Evolutionary conservation across 2,888 invertebrate genomes (phyloP), one percentile per base, ranked within the genome.

Genomic region (Coelopa pilipes): DNA sequence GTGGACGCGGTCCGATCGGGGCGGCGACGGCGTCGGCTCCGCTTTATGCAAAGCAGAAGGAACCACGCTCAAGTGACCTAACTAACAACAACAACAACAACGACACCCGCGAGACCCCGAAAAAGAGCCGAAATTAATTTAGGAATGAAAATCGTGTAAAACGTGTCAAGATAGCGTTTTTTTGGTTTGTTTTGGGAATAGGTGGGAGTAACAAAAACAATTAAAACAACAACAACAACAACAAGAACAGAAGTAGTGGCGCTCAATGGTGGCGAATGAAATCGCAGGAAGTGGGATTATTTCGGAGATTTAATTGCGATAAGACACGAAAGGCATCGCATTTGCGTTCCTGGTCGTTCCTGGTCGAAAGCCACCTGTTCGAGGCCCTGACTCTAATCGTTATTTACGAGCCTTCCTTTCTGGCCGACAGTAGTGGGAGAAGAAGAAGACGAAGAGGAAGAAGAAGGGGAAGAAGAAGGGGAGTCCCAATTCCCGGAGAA

Each of bases 51-150:
- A 34, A 60, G 34, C 63, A 47, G 60, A 66, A 67, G 75, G 75
- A 75, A 73, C 24, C 67, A 75, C 68, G 75, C 73, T 75, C 50
- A 73, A 75, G 73, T 75, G 66, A 66, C 50, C 50, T 66, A 66
- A 49, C 10, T 12, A 47, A 50, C 19, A 19, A 66, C 19, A 47
- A 66, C 17, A 19, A 66, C n/a, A 49, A 50, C 11, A 49, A 19
- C 50, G 1, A 53, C 15, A 62, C 5, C 13, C 13, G 13, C 12
- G 13, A 62, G 7, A 34, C 34, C 9, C 24, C 34, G 12, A 34
- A 34, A 34, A 62, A 34, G 34, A 62, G 13, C 21, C 17, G 21
- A 59, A 59, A 19, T 62, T 21, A 59, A 59, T 59, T 59, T 21
- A 19, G 34, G 34, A 34, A 34, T 34, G 2, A 34, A 34, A 34